Percentiles rank a stretch among this genome's conserved stretches.
Conservation (phyloP, 2,113 vertebrate genomes). For the Cisticola juncidis region DNA sequence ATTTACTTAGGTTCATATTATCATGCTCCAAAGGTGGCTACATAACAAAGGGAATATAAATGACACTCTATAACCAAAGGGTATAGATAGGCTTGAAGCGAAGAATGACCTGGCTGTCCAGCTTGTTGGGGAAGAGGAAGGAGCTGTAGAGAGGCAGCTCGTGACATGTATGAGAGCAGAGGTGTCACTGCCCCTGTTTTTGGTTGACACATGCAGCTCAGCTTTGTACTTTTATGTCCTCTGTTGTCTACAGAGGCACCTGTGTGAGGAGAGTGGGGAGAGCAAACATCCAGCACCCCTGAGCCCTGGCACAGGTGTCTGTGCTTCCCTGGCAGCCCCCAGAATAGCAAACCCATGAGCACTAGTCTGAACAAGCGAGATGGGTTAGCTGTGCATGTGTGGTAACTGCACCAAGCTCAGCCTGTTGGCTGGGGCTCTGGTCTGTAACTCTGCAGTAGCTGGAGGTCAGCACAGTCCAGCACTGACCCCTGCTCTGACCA, state of each 20-base stretch:
- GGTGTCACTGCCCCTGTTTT: neutral
- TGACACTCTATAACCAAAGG: neutral
- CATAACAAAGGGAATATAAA: neutral
- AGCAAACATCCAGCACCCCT: neutral
- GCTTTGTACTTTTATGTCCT: neutral
- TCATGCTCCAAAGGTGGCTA: neutral
- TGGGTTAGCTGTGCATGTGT: neutral
- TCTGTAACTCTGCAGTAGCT: accelerated
- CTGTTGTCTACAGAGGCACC: neutral
- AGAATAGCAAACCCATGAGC: neutral
- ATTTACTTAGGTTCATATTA: neutral
- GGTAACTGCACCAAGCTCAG: neutral
- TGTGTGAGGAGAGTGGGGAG: neutral
- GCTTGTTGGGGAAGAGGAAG: accelerated
- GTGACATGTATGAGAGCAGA: neutral
- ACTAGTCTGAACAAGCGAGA: accelerated
- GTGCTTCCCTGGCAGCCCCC: neutral
- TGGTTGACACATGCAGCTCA: neutral
- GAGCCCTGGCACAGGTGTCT: neutral
- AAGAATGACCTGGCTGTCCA: neutral
- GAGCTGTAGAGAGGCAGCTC: neutral
- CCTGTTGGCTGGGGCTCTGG: neutral
- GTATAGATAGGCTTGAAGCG: neutral
- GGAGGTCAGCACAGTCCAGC: neutral
- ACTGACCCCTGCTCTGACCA: neutral